These are phyloP conservation scores for Bungarus multicinctus DNA, from an alignment of 2,113 vertebrate species.

Conservation along the genomic window DNA sequence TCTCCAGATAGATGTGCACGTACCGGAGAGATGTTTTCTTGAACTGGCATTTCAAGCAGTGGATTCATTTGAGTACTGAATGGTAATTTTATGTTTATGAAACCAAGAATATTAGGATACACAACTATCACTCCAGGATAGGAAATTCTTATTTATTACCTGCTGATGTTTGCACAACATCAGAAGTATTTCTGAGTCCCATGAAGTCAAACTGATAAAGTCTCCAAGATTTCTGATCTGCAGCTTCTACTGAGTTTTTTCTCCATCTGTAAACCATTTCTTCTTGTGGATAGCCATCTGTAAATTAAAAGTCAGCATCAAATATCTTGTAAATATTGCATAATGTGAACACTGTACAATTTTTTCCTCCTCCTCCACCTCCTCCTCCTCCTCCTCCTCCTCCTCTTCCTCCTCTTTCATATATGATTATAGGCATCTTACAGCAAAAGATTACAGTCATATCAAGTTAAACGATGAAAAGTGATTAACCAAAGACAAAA, in stretches of 20 bases:
- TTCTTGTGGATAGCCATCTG: conserved; percentile 95
- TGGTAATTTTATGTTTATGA: background rate
- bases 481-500: background rate
- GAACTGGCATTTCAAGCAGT: background rate
- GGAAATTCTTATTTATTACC: conserved; percentile 66
- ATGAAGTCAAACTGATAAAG: conserved; percentile 98
- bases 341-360: background rate
- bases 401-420: background rate
- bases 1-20: background rate
- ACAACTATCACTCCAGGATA: background rate
- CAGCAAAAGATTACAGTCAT: background rate
- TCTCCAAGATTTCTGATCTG: conserved; percentile 94
- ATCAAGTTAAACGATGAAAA: background rate
- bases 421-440: background rate
- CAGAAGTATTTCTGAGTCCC: conserved; percentile 91
- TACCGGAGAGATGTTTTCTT: background rate
- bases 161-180: conserved; percentile 86
- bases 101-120: background rate
- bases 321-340: background rate
- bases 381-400: too few species aligned
- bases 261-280: conserved; percentile 98
- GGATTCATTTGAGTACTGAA: background rate
- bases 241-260: conserved; percentile 91
- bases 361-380: background rate
- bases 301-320: conserved; percentile 53